Conservation (phyloP, 2,113 vertebrate species). For the Tympanuchus pallidicinctus region DNA sequence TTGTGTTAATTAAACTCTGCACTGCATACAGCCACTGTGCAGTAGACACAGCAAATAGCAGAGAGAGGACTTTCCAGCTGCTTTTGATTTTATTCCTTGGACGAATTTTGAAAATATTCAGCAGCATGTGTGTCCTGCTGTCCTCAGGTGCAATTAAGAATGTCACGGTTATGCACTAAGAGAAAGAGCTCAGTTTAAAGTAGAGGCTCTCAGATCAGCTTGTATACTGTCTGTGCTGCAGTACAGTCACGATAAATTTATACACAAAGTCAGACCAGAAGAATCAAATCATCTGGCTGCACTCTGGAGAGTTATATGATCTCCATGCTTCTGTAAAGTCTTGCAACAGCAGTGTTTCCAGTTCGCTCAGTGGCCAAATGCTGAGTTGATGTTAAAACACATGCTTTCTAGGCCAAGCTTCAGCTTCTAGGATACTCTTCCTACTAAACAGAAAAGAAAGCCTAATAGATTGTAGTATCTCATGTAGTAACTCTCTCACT, state of each 20-base stretch:
- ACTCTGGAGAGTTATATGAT: neutral
- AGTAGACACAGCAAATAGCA: neutral
- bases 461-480: neutral
- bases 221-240: neutral
- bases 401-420: neutral
- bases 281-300: neutral
- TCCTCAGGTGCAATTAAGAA: neutral
- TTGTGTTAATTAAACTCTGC: neutral
- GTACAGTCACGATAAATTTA: neutral
- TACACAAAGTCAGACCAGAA: neutral
- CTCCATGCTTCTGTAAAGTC: neutral
- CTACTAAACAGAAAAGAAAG: neutral
- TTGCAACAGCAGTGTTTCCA: neutral
- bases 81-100: neutral
- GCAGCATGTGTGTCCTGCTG: neutral
- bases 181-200: neutral
- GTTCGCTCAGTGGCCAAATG: accelerated
- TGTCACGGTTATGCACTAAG: neutral
- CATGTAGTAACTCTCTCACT: neutral
- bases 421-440: neutral
- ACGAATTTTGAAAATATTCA: neutral
- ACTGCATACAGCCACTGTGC: accelerated
- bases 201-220: neutral
- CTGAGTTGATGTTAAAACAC: neutral
- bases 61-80: neutral